These are phyloP conservation scores for Drosophila anceps DNA, from an alignment of 2,888 invertebrate genomes.

Conservation along the genomic window DNA sequence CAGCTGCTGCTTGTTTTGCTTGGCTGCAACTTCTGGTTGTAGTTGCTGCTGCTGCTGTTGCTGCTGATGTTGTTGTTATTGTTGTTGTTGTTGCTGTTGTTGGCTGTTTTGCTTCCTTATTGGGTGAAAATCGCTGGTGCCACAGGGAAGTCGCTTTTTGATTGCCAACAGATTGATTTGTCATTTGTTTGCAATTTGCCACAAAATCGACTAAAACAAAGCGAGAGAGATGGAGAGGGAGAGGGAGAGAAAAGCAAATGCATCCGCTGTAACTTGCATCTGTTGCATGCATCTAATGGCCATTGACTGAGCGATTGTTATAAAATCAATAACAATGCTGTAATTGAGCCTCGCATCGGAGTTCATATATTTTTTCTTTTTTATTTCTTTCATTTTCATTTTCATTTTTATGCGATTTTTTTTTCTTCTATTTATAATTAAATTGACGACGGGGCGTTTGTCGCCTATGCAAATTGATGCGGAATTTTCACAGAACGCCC, in stretches of 20 bases:
- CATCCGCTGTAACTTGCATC: constrained; percentile 16
- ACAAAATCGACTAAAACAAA: constrained; percentile 20
- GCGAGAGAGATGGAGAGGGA: background rate
- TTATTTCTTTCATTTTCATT: constrained; percentile 2
- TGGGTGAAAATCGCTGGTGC: constrained; percentile 73
- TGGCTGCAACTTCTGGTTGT: constrained; percentile 73
- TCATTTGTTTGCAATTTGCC: constrained; percentile 68
- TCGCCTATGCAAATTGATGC: constrained; percentile 70
- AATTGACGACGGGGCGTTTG: constrained; percentile 43
- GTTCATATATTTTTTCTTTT: constrained; percentile 15
- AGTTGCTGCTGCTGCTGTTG: constrained; percentile 36
- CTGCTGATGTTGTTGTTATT: constrained; percentile 33
- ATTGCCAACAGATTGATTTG: constrained; percentile 77
- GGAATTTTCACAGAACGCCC: constrained; percentile 65
- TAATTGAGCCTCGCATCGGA: constrained; percentile 38
- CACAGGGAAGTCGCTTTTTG: constrained; percentile 69
- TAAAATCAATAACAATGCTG: constrained; percentile 71
- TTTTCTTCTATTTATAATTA: constrained; percentile 34
- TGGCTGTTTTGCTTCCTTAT: constrained; percentile 73
- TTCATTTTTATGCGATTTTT: constrained; percentile 3
- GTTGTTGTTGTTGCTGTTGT: constrained; percentile 35
- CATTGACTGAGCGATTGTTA: constrained; percentile 71
- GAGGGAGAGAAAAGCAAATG: constrained; percentile 21
- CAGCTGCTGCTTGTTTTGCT: constrained; percentile 53
- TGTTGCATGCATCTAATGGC: constrained; percentile 64